phyloP scores from a whole-genome alignment of 2,888 invertebrate species.

The Yponomeuta sedellus region DNA sequence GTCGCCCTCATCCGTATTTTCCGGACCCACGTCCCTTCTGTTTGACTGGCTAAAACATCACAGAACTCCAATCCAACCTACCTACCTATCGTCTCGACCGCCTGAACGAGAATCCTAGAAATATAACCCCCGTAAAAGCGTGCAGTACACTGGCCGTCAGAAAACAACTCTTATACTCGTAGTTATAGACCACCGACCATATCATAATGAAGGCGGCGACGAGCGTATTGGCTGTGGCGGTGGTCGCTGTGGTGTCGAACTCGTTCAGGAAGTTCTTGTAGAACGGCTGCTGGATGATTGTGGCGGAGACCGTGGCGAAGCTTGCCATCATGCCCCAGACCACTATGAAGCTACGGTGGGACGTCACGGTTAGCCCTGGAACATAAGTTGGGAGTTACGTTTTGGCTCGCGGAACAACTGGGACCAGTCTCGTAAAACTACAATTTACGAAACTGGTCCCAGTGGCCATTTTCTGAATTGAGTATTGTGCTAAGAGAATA shows the following conservation, averaged over 20 bases:
- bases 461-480: too few species aligned
- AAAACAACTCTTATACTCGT: conserved; percentile 57
- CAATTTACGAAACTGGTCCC: too few species aligned
- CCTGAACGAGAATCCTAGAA: conserved; percentile 55
- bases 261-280: conserved; percentile 63
- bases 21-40: too few species aligned
- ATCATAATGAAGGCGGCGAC: conserved; percentile 53
- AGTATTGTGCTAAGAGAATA: too few species aligned
- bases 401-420: too few species aligned
- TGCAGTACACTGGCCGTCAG: conserved; percentile 56
- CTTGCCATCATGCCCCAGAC: conserved; percentile 65
- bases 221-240: conserved; percentile 55
- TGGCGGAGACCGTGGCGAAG: conserved; percentile 54
- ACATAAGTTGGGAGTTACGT: too few species aligned
- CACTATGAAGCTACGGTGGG: conserved; percentile 51
- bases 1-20: too few species aligned
- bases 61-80: not conserved
- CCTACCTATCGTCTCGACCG: conserved; percentile 44
- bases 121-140: conserved; percentile 47
- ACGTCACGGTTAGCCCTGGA: conserved; percentile 57
- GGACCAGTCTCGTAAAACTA: not conserved
- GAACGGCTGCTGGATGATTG: conserved; percentile 58
- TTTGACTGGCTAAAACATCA: too few species aligned
- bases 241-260: conserved; percentile 64
- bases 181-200: conserved; percentile 54